Evolutionary conservation across 2,888 invertebrate genomes (phyloP).

Genomic region (Drosophila anomalata): DNA sequence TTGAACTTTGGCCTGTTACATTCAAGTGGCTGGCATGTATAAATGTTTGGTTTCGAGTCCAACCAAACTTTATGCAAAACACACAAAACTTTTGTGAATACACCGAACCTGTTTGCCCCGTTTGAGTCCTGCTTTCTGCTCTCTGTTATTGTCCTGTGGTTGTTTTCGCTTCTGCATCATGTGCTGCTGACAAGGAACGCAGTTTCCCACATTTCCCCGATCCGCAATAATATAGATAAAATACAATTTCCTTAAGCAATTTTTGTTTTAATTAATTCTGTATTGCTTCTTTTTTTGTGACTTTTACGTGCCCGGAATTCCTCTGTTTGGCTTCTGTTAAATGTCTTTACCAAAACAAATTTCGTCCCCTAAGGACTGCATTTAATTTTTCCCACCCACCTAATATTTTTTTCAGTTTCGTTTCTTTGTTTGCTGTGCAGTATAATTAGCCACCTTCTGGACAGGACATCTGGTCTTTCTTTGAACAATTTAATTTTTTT

Average conservation of each 20-base stretch:
- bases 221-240: slow-evolving; percentile 49
- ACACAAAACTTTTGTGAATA: slow-evolving; percentile 59
- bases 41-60: slow-evolving; percentile 53
- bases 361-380: slow-evolving; percentile 47
- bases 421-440: slow-evolving; percentile 62
- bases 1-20: slow-evolving; percentile 73
- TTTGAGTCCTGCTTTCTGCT: slow-evolving; percentile 29
- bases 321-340: slow-evolving; percentile 55
- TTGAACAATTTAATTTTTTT: slow-evolving; percentile 33
- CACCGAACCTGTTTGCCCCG: slow-evolving; percentile 32
- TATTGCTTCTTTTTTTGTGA: slow-evolving; percentile 23
- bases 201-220: slow-evolving; percentile 10
- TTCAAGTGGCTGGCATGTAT: slow-evolving; percentile 67
- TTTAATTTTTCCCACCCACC: slow-evolving; percentile 55
- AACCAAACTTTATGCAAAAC: slow-evolving; percentile 38
- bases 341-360: slow-evolving; percentile 61
- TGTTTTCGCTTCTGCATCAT: slow-evolving; percentile 23
- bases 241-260: slow-evolving; percentile 55
- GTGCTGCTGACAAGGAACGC: slow-evolving; percentile 53
- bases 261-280: slow-evolving; percentile 75
- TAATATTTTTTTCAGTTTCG: slow-evolving; percentile 14
- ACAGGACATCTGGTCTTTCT: slow-evolving; percentile 60
- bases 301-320: slow-evolving; percentile 61
- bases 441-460: slow-evolving; percentile 67
- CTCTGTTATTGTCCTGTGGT: slow-evolving; percentile 58